phyloP scores from a whole-genome alignment of 2,797 vertebrate species.

The Lemur catta region DNA sequence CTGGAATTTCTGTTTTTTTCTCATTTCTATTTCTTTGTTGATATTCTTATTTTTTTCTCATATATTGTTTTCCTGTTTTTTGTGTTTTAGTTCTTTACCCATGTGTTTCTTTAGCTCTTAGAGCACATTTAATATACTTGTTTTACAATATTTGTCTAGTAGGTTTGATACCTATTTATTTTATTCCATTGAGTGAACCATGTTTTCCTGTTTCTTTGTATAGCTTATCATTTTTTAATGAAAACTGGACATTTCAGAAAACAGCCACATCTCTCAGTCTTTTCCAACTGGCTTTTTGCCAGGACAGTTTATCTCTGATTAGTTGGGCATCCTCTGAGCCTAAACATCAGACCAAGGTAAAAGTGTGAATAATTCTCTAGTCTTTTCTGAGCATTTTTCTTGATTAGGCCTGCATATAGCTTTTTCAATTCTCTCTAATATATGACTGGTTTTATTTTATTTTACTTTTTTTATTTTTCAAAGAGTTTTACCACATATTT shows the following conservation, averaged over 20 bases:
- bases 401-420: neutral
- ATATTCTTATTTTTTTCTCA: neutral
- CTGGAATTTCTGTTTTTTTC: neutral
- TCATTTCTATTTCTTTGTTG: neutral
- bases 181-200: neutral
- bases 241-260: neutral
- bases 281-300: neutral
- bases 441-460: neutral
- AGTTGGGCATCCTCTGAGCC: neutral
- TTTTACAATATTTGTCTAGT: neutral
- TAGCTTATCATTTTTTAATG: no score
- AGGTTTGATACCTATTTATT: neutral
- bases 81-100: no score
- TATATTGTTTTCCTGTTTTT: neutral
- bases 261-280: neutral
- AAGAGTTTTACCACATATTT: neutral
- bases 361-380: neutral
- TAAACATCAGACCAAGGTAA: neutral
- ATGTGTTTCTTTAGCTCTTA: neutral
- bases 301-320: neutral
- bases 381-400: neutral
- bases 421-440: neutral
- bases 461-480: neutral
- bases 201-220: neutral
- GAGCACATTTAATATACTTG: neutral